Evolutionary conservation across 2,888 invertebrate species (phyloP), one percentile per base, ranked within the genome.

Genomic region (Tipula helvola): DNA sequence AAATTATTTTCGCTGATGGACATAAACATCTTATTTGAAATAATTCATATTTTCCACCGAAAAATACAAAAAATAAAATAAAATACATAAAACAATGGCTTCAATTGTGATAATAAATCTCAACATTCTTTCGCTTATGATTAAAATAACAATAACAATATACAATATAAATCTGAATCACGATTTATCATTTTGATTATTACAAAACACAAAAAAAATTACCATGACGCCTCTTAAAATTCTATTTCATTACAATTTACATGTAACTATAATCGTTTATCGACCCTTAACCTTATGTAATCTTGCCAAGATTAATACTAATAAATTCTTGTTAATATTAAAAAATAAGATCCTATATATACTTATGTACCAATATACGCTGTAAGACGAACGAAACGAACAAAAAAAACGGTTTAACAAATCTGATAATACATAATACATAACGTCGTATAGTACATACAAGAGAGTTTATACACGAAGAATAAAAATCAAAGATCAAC

Each of bases 191-290:
- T 71, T 71, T 71, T 12, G 28, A 71, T 71, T 71, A 71, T 71
- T 71, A 71, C 71, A 28, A 28, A 71, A 71, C 28, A 71, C 12
- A 71, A 71, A 16, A 57, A 52, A 52, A 28, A 28, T 28, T 71
- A 71, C 71, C 71, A 71, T 71, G 71, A 71, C 71, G 71, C 71
- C 71, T 71, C 71, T 71, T 71, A 71, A 71, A 71, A 71, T 71
- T 71, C 71, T 71, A 71, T 71, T 71, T 71, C 71, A 71, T 71
- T 71, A 71, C 71, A 71, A 71, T 71, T 71, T 71, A 71, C 28
- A 71, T 71, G 71, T n/a, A 71, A 71, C 28, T 71, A 71, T 71
- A 71, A 71, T 71, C 71, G 71, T 71, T 71, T 71, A 71, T 71
- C 71, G 71, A 71, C 71, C 71, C 71, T 28, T 71, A 71, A 71